Evolutionary conservation across 2,797 vertebrate genomes (phyloP), one percentile per base, ranked within the genome.

Genomic region (Crypturellus tataupa): DNA sequence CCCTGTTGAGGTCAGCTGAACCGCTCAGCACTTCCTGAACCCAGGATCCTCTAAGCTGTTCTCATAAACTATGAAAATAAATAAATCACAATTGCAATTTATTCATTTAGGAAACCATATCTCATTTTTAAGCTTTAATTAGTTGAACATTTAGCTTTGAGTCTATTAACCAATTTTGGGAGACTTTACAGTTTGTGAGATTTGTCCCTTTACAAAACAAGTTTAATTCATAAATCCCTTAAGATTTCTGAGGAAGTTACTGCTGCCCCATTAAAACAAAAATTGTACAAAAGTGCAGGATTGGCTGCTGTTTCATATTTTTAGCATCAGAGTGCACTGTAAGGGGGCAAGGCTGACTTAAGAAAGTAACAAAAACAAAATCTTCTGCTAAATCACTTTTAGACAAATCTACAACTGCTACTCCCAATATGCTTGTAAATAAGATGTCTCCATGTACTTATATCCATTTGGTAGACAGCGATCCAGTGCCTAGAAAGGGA

Each of bases 261-360:
- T 71, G 76, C 46, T 88, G 63, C 65, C 80, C 65, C 85, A 80
- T 77, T 83, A 89, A 89, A 95, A 78, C 53, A 63, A 37, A 95
- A 93, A 90, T 83, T 24, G 82, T 75, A 72, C 76, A 73, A 93
- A 94, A 78, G 82, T 87, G 80, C 39, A 63, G 86, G 79, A 47
- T 12, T 87, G 89, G 55, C 67, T 90, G 59, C 42, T 86, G 49
- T 27, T 85, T 65, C 42, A 47, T 59, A 0, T 55, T 89, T 1
- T 10, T 62, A 76, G 55, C 40, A 37, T 31, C n/a, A 69, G 56
- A 11, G 31, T 68, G 39, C 29, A 78, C 29, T 39, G 15, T 9
- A 35, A 19, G 72, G 55, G 40, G 63, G 14, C 49, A 87, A 91
- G 63, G 46, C 25, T 80, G 83, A 47, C 47, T 6, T 80, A 37